Percentiles rank a stretch among this genome's conserved stretches.
phyloP scores from a whole-genome alignment of 1,140 invertebrate species.

The Drosophila ohnishii region DNA sequence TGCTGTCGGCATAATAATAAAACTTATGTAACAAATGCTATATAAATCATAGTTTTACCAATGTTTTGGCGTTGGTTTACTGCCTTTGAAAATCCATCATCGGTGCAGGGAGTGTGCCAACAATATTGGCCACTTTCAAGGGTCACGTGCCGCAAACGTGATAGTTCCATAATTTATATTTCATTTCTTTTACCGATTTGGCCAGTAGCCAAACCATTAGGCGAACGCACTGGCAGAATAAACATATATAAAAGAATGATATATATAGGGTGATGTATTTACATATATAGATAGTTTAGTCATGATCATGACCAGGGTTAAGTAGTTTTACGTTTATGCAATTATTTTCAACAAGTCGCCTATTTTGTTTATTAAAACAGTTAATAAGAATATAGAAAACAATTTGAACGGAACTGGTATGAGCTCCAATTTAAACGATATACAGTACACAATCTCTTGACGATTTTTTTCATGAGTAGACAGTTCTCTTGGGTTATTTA shows the following conservation, averaged over 20 bases:
- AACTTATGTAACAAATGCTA: conserved; percentile 4
- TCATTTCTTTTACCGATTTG: conserved; percentile 33
- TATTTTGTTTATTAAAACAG: conserved; percentile 5
- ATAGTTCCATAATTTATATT: conserved; percentile 53
- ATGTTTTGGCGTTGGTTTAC: neutral
- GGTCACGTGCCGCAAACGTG: conserved; percentile 53
- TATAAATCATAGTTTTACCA: conserved; percentile 5
- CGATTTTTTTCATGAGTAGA: too few species aligned
- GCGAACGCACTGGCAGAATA: conserved; percentile 16
- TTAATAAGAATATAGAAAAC: neutral
- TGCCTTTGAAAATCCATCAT: neutral
- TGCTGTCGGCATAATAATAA: neutral
- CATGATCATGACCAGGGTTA: conserved; percentile 36
- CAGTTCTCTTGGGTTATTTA: neutral
- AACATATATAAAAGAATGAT: neutral
- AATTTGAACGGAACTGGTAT: neutral
- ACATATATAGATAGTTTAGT: neutral
- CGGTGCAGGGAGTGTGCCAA: neutral
- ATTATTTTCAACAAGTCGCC: neutral
- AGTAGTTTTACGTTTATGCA: conserved; percentile 30
- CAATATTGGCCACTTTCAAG: neutral
- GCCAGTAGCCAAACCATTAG: conserved; percentile 30
- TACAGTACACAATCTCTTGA: neutral
- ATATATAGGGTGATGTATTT: conserved; percentile 1
- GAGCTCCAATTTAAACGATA: neutral